Percentiles rank a stretch among this genome's conserved stretches.
phyloP scores from a whole-genome alignment of 2,113 vertebrate genomes.

The Pseudorhombus dupliciocellatus region DNA sequence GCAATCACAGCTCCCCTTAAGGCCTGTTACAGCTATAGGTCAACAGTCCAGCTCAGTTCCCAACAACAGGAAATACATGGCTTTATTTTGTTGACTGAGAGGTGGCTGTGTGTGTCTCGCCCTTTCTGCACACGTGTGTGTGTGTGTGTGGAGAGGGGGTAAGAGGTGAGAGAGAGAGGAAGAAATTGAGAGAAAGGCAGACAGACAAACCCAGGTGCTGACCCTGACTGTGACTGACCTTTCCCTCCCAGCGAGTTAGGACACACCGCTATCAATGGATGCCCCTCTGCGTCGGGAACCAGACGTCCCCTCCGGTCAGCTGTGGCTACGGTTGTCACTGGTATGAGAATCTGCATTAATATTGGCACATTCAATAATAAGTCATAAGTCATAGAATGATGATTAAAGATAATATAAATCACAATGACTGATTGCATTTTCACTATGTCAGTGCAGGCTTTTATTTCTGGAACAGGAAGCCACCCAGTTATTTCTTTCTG shows the following conservation, averaged over 20 bases:
- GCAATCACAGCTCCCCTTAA: conserved; percentile 61
- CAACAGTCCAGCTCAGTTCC: conserved; percentile 56
- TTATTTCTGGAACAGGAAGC: too few relatives aligned
- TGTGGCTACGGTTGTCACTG: too few relatives aligned
- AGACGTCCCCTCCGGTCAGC: too few relatives aligned
- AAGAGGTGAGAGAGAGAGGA: not conserved
- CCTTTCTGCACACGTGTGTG: conserved; percentile 2
- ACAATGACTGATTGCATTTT: too few relatives aligned
- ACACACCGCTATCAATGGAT: not conserved
- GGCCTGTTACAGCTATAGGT: conserved; percentile 61
- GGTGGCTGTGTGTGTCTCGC: not conserved
- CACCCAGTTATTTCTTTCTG: too few relatives aligned
- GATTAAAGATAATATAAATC: too few relatives aligned
- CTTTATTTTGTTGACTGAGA: conserved; percentile 57
- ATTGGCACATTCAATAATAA: too few relatives aligned
- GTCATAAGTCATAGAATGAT: too few relatives aligned
- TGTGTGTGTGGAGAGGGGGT: conserved; percentile 3
- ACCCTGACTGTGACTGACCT: conserved; percentile 55
- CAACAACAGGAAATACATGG: conserved; percentile 44
- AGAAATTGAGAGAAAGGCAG: not conserved
- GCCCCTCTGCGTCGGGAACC: not conserved
- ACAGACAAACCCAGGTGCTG: conserved; percentile 36
- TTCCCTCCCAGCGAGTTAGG: conserved; percentile 37
- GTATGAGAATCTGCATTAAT: too few relatives aligned
- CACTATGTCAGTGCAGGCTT: too few relatives aligned